phyloP scores from a whole-genome alignment of 2,888 invertebrate species.

The Phasia obesa region DNA sequence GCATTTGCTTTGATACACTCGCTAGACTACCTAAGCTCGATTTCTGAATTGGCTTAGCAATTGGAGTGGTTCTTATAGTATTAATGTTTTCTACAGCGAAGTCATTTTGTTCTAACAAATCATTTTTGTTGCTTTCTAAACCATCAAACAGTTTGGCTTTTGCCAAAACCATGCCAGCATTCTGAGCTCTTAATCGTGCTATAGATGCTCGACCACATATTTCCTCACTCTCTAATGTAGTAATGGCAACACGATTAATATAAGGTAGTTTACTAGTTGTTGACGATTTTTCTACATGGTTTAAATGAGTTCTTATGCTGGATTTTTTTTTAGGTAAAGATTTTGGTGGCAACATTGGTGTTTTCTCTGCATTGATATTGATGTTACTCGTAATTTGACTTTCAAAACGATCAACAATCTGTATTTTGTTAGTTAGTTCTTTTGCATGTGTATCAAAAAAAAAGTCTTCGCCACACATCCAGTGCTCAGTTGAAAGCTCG shows the following conservation, averaged over 20 bases:
- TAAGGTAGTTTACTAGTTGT: conserved; percentile 73
- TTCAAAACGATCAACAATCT: conserved; percentile 14
- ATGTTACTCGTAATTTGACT: conserved; percentile 38
- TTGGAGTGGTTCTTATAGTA: too few relatives aligned
- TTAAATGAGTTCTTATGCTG: conserved; percentile 42
- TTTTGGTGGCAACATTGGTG: conserved; percentile 76
- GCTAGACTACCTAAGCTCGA: too few relatives aligned
- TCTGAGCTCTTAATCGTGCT: conserved; percentile 87
- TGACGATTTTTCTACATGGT: conserved; percentile 39
- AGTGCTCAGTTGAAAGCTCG: conserved; percentile 76
- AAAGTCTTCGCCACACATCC: conserved; percentile 82
- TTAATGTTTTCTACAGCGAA: too few relatives aligned
- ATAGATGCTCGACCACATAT: conserved; percentile 88
- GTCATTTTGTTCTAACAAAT: too few relatives aligned
- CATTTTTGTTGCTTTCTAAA: conserved; percentile 72
- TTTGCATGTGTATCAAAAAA: conserved; percentile 74
- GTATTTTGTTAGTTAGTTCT: neutral
- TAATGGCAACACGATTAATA: conserved; percentile 38
- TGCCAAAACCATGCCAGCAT: conserved; percentile 91
- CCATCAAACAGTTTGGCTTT: conserved; percentile 90
- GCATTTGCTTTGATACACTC: too few relatives aligned
- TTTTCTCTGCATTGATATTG: conserved; percentile 58
- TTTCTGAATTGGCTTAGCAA: too few relatives aligned
- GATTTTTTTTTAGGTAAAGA: conserved; percentile 68
- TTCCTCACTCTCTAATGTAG: conserved; percentile 71